Evolutionary conservation across 2,797 vertebrate genomes (phyloP).

Genomic region (Argyrosomus regius): DNA sequence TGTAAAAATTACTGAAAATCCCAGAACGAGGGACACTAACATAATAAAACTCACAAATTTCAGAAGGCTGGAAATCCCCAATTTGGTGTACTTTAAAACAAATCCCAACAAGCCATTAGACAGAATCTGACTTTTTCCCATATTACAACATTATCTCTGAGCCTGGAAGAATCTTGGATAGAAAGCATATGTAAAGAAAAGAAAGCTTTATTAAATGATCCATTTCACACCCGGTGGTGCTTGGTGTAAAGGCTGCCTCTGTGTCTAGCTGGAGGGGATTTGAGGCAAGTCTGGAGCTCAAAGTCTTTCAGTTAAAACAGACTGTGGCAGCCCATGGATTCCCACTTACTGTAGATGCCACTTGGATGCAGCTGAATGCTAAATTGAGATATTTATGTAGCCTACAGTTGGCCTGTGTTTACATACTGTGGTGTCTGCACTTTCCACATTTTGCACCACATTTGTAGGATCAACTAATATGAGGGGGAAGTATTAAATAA

Average conservation of each 20-base stretch:
- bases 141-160: constrained; percentile 35
- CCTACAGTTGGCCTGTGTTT: constrained; percentile 54
- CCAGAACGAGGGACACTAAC: constrained; percentile 23
- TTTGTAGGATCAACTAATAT: constrained; percentile 52
- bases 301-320: constrained; percentile 79
- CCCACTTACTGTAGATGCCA: constrained; percentile 71
- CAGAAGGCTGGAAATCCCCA: constrained; percentile 57
- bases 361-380: constrained; percentile 70
- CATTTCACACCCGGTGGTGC: constrained; percentile 65
- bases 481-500: constrained; percentile 32
- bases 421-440: constrained; percentile 57
- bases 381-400: constrained; percentile 72
- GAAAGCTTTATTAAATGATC: constrained; percentile 73
- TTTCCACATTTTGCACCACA: constrained; percentile 58
- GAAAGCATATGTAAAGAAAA: constrained; percentile 55
- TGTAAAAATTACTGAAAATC: constrained; percentile 31
- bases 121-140: constrained; percentile 26
- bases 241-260: constrained; percentile 61
- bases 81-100: constrained; percentile 39
- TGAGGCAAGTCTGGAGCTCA: constrained; percentile 63
- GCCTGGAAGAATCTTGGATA: constrained; percentile 26
- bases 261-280: constrained; percentile 72
- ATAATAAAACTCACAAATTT: constrained; percentile 34
- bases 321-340: constrained; percentile 67
- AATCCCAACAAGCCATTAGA: constrained; percentile 44